These are phyloP conservation scores for Jacana jacana DNA, from an alignment of 2,113 vertebrate genomes.

Conservation along the genomic window DNA sequence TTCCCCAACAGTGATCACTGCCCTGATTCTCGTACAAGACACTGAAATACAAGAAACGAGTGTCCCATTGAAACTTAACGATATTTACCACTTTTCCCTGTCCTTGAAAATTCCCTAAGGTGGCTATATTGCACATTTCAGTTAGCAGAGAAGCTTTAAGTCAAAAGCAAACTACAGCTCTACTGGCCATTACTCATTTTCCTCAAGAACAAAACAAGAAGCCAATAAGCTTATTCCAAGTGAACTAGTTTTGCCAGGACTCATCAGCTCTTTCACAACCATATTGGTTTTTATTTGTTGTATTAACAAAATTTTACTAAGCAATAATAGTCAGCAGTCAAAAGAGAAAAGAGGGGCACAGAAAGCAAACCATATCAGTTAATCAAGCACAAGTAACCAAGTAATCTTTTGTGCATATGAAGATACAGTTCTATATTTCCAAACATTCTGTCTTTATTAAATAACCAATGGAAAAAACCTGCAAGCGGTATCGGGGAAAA, in stretches of 20 bases:
- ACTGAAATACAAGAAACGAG: rapidly evolving
- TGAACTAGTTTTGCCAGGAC: background rate
- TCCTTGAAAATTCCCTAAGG: background rate
- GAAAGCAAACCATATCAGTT: background rate
- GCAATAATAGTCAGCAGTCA: background rate
- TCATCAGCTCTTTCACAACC: background rate
- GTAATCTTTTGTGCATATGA: background rate
- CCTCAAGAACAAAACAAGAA: background rate
- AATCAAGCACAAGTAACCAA: background rate
- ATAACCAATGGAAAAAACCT: background rate
- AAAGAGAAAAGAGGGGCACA: background rate
- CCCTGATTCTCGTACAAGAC: background rate
- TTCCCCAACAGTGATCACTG: background rate
- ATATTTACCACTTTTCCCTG: background rate
- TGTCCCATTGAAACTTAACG: background rate
- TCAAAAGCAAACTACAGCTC: background rate
- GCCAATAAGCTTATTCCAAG: background rate
- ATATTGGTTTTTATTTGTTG: background rate
- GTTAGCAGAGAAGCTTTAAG: background rate
- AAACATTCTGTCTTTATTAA: background rate
- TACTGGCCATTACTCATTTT: background rate
- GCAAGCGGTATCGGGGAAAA: background rate
- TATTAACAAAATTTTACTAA: too few relatives aligned
- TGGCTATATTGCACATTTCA: rapidly evolving
- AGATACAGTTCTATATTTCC: background rate